These are phyloP conservation scores for Eledone cirrhosa DNA, from an alignment of 2,888 invertebrate genomes.

Conservation along the genomic window DNA sequence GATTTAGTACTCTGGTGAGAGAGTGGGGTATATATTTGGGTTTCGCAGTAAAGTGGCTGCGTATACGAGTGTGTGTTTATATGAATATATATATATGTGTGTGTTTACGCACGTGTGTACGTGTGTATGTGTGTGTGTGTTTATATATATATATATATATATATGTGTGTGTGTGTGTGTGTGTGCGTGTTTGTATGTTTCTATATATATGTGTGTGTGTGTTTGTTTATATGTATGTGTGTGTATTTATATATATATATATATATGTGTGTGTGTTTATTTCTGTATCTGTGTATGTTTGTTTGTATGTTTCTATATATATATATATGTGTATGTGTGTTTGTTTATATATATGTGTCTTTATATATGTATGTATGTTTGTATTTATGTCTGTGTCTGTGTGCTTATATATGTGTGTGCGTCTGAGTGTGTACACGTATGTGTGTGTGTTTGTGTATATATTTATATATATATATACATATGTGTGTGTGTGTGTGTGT, in stretches of 20 bases:
- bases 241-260: neutral
- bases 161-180: neutral
- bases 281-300: neutral
- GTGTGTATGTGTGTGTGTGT: neutral
- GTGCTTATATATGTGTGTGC: too few species aligned
- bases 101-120: neutral
- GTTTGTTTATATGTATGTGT: neutral
- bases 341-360: neutral
- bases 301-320: neutral
- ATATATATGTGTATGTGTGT: neutral
- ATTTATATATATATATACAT: too few species aligned
- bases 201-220: neutral
- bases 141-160: neutral
- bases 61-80: neutral
- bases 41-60: too few species aligned
- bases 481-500: too few species aligned
- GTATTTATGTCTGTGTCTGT: neutral
- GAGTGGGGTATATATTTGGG: neutral
- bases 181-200: neutral
- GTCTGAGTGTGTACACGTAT: too few species aligned
- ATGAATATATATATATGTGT: neutral
- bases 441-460: too few species aligned
- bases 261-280: neutral
- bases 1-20: too few species aligned
- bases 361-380: neutral